Conservation (phyloP, 2,113 vertebrate species). For the Oxygymnocypris stewartii region DNA sequence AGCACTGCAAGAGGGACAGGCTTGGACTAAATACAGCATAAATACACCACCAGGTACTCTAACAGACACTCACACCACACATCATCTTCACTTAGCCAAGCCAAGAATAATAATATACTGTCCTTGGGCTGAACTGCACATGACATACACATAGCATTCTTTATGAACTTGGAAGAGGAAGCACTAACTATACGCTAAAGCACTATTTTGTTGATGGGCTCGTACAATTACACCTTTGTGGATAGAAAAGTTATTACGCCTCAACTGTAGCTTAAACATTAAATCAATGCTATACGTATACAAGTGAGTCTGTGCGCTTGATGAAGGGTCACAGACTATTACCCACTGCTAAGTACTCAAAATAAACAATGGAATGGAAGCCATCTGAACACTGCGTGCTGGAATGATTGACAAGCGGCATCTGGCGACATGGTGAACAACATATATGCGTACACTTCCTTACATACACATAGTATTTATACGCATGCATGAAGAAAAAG, state of each 20-base stretch:
- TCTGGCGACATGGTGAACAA: constrained; percentile 55
- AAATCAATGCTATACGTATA: neutral
- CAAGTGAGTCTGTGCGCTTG: constrained; percentile 3
- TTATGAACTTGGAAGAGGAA: neutral
- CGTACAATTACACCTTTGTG: constrained; percentile 38
- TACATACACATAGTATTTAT: constrained; percentile 26
- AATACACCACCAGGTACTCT: neutral
- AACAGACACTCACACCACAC: neutral
- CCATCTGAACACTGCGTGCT: constrained; percentile 59
- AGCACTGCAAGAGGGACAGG: neutral
- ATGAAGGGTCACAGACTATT: constrained; percentile 46
- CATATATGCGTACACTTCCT: constrained; percentile 45
- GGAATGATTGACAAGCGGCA: constrained; percentile 66
- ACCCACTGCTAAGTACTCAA: constrained; percentile 55
- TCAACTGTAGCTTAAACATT: neutral
- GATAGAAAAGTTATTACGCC: neutral
- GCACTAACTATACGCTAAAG: neutral
- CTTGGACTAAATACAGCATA: neutral
- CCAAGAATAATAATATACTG: neutral
- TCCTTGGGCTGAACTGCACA: neutral
- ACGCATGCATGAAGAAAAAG: neutral
- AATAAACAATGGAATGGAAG: constrained; percentile 67
- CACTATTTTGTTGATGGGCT: constrained; percentile 34
- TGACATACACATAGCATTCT: constrained; percentile 1
- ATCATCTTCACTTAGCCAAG: neutral